Evolutionary conservation across 2,888 invertebrate genomes (phyloP), one percentile per base, ranked within the genome.

Genomic region (Agriopis aurantiaria): DNA sequence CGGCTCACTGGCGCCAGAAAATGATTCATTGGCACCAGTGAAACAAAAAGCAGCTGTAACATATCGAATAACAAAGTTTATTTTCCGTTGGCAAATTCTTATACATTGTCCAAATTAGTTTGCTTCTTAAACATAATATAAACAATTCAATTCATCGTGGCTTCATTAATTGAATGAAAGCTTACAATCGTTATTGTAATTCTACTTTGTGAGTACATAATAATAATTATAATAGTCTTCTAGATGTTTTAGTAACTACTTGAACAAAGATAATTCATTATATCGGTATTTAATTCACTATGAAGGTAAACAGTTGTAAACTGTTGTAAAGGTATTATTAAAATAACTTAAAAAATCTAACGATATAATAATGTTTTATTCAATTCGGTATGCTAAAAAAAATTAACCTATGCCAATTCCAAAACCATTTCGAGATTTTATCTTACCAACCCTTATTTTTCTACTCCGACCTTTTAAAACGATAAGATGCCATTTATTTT

Each of bases 91-190:
- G 9, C 41, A 46, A 55, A 53, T 14, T 48, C 33, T 14, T 11
- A 40, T 10, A 56, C 45, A 56, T 48, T 56, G 65, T 49, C 51
- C 56, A 48, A 56, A 64, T 41, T 43, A 9, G 10, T 17, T 10
- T 55, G 45, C 11, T 61, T 59, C 58, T 14, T 11, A n/a, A n/a
- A 17, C 14, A 40, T 46, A 57, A 14, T 52, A 58, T 58, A 65
- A 65, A 65, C 65, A 65, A 65, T 62, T 62, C 45, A 62, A 62
- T 53, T 43, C 41, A 49, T 60, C 14, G 23, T n/a, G 52, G 43
- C 52, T 52, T 52, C 46, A 45, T 46, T 62, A 62, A 62, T 53
- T 62, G 62, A 61, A 58, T 58, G 58, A 46, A 58, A 58, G 58
- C 58, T 48, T 33, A 45, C 45, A 23, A 57, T 43, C 45, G 57